phyloP scores from a whole-genome alignment of 2,888 invertebrate genomes.

The Phania funesta region DNA sequence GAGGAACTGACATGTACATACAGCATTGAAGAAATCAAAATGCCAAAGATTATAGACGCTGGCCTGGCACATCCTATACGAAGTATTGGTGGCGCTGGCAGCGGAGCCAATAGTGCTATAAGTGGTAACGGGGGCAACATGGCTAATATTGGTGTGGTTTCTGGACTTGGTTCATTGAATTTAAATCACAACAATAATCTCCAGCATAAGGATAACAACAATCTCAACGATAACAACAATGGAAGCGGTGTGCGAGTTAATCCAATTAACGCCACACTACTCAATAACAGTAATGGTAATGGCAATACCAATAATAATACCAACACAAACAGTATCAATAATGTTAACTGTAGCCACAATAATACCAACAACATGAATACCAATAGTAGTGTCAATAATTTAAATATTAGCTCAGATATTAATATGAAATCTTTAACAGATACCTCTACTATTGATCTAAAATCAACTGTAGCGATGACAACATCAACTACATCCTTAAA shows the following conservation, averaged over 20 bases:
- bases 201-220: conserved; percentile 49
- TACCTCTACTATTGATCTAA: conserved; percentile 38
- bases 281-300: conserved; percentile 49
- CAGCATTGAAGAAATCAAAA: conserved; percentile 82
- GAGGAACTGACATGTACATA: conserved; percentile 81
- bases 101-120: conserved; percentile 22
- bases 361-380: conserved; percentile 57
- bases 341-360: conserved; percentile 47
- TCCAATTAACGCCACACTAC: conserved; percentile 57
- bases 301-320: conserved; percentile 39
- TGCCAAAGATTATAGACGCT: conserved; percentile 82
- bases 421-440: conserved; percentile 68
- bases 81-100: conserved; percentile 68
- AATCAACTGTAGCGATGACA: conserved; percentile 38
- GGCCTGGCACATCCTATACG: conserved; percentile 82
- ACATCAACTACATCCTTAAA: conserved; percentile 19
- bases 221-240: conserved; percentile 67
- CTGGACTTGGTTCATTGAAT: conserved; percentile 60
- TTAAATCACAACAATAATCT: conserved; percentile 56
- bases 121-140: conserved; percentile 35
- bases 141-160: conserved; percentile 49
- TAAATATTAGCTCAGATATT: conserved; percentile 66
- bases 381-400: conserved; percentile 69
- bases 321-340: conserved; percentile 58
- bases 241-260: conserved; percentile 68